These are phyloP conservation scores for Synanthedon vespiformis DNA, from an alignment of 2,888 invertebrate genomes.

Conservation along the genomic window DNA sequence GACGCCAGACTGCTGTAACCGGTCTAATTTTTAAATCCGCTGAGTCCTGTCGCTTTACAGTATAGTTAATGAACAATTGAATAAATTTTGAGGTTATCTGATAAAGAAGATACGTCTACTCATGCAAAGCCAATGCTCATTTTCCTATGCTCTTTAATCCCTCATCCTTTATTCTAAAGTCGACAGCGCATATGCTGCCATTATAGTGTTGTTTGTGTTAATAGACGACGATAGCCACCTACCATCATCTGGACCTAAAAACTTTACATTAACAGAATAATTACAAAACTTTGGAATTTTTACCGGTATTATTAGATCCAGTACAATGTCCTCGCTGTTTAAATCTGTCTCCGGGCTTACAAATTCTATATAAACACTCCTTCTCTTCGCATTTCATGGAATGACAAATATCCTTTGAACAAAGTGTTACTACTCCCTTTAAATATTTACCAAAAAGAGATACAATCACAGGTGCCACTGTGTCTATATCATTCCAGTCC, in stretches of 20 bases:
- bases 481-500: conserved; percentile 51
- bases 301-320: conserved; percentile 45
- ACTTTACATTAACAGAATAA: neutral
- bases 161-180: no score
- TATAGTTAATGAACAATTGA: neutral
- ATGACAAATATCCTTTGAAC: conserved; percentile 46
- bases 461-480: conserved; percentile 48
- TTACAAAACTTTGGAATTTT: conserved; percentile 4
- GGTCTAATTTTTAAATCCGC: no score
- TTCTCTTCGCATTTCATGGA: conserved; percentile 56
- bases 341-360: conserved; percentile 35
- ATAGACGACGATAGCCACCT: no score
- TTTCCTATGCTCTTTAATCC: no score
- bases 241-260: no score
- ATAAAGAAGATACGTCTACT: no score
- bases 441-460: conserved; percentile 59
- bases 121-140: no score
- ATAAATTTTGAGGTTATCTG: neutral
- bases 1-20: no score
- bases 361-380: conserved; percentile 44
- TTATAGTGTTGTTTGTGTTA: no score
- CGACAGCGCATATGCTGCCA: no score
- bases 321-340: conserved; percentile 52
- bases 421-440: conserved; percentile 50
- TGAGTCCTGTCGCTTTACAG: no score